These are phyloP conservation scores for Luperina testacea DNA, from an alignment of 2,888 invertebrate genomes.

Conservation along the genomic window DNA sequence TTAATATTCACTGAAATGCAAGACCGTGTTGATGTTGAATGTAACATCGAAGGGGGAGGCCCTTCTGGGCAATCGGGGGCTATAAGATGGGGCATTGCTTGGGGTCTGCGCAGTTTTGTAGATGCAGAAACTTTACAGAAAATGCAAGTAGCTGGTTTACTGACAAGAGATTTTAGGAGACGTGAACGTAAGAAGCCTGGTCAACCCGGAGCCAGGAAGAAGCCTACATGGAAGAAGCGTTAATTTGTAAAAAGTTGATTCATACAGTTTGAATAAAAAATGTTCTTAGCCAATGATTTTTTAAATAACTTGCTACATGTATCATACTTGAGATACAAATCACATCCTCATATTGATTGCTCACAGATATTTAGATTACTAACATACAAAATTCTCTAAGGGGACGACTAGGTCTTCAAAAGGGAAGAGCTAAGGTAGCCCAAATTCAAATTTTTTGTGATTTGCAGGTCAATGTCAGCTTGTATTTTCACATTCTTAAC, in stretches of 20 bases:
- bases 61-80: conserved; percentile 96
- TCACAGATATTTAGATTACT: neutral
- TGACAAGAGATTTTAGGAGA: conserved; percentile 94
- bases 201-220: conserved; percentile 96
- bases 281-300: conserved; percentile 15
- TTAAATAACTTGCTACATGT: neutral
- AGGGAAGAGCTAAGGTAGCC: too few relatives aligned
- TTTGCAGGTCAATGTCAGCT: too few relatives aligned
- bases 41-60: conserved; percentile 93
- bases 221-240: conserved; percentile 98
- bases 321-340: neutral
- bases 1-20: conserved; percentile 94
- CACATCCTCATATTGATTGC: neutral
- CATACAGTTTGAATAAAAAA: conserved; percentile 41
- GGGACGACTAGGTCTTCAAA: too few relatives aligned
- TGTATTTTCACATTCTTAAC: too few relatives aligned
- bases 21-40: conserved; percentile 95
- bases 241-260: conserved; percentile 80
- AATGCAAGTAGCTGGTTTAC: conserved; percentile 97
- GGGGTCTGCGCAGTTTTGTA: conserved; percentile 95
- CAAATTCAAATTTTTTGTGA: too few relatives aligned
- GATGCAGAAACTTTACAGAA: conserved; percentile 93
- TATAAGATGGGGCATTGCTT: conserved; percentile 96
- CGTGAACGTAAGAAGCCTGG: conserved; percentile 98
- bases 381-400: neutral